Conservation (phyloP, 2,888 invertebrate species). For the Rotaria socialis region DNA sequence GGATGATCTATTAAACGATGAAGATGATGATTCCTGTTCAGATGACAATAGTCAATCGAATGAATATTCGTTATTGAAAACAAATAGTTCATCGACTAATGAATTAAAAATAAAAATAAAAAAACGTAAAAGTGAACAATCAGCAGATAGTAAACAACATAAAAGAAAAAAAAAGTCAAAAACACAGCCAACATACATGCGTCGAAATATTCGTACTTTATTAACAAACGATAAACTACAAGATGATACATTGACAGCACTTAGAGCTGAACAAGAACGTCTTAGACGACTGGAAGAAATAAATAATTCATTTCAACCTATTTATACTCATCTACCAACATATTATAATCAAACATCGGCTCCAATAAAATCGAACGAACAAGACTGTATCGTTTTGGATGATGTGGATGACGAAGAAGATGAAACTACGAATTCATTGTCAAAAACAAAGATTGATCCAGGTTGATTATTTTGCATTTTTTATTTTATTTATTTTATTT, state of each 20-base stretch:
- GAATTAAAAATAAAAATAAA: background rate
- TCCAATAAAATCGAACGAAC: background rate
- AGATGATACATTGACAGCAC: slow-evolving; percentile 23
- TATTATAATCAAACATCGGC: background rate
- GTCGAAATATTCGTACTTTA: slow-evolving; percentile 22
- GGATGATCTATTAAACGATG: background rate
- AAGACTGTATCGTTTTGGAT: slow-evolving; percentile 10
- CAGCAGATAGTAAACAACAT: background rate
- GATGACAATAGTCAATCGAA: background rate
- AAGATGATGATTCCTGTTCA: background rate
- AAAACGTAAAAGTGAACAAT: slow-evolving; percentile 1
- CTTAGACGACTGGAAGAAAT: background rate
- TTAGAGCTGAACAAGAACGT: slow-evolving; percentile 27
- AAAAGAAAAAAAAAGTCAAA: slow-evolving; percentile 8
- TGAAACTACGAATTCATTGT: background rate
- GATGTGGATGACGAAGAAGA: background rate
- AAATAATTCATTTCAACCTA: background rate
- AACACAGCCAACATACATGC: background rate
- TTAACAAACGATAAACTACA: slow-evolving; percentile 9
- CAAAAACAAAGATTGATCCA: background rate
- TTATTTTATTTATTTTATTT: background rate
- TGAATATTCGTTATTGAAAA: too few species aligned
- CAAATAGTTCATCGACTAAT: background rate
- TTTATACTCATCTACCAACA: background rate
- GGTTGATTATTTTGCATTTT: background rate